phyloP scores from a whole-genome alignment of 2,113 vertebrate species.

The Triplophysa tibetana region DNA sequence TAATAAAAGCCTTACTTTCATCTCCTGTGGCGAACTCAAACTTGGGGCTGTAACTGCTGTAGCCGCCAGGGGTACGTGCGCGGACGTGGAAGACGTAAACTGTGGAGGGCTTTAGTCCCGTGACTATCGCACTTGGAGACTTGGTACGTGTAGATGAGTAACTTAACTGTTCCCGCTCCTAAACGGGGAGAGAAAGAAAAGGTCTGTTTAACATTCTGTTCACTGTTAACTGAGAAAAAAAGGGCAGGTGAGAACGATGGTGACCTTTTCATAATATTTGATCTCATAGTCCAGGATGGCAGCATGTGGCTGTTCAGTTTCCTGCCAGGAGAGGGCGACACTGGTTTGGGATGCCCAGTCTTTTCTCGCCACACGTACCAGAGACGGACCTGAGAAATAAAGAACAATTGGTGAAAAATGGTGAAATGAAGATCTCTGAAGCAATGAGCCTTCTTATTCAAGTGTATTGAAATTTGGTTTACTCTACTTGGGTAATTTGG shows the following conservation, averaged over 20 bases:
- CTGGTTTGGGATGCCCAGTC: conserved; percentile 95
- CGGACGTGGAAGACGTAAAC: conserved; percentile 94
- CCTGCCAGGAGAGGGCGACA: conserved; percentile 97
- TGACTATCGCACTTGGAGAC: conserved; percentile 87
- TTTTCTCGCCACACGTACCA: conserved; percentile 92
- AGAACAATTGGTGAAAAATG: conserved; percentile 1
- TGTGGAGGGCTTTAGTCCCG: conserved; percentile 91
- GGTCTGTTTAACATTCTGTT: background rate
- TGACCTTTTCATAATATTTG: conserved; percentile 96
- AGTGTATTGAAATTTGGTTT: background rate
- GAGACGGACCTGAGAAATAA: conserved; percentile 81
- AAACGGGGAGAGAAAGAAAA: background rate
- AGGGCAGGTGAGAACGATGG: background rate
- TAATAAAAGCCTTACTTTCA: conserved; percentile 81
- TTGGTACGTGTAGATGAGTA: conserved; percentile 96
- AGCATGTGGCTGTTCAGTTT: conserved; percentile 85
- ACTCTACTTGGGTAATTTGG: too few species aligned
- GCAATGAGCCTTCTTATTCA: background rate
- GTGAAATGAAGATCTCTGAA: background rate
- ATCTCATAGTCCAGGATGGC: conserved; percentile 96
- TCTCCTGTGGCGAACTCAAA: conserved; percentile 93
- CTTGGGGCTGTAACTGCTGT: conserved; percentile 93
- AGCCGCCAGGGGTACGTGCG: conserved; percentile 87
- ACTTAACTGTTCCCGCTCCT: conserved; percentile 96
- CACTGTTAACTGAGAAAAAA: background rate